Conservation (phyloP, 1,140 invertebrate species). For the Drosophila nigromelanica region DNA sequence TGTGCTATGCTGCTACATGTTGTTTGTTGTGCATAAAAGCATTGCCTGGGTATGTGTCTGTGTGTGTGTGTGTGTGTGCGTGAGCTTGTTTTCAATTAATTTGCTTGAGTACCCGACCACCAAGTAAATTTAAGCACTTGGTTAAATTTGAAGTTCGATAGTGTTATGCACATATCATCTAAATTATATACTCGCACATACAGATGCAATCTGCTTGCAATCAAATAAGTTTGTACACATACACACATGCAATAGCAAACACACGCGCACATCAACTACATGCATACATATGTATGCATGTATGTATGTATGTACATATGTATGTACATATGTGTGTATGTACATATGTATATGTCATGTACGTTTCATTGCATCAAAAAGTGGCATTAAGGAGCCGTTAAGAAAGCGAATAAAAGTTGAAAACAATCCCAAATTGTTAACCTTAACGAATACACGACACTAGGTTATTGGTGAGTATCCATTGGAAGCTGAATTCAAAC, state of each 20-base stretch:
- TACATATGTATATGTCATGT: neutral
- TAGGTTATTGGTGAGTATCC: conserved; percentile 24
- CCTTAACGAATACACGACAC: conserved; percentile 11
- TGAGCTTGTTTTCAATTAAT: conserved; percentile 14
- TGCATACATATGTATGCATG: neutral
- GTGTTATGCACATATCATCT: neutral
- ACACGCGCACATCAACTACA: neutral
- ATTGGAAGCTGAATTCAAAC: neutral
- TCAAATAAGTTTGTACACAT: neutral
- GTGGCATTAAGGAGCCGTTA: neutral
- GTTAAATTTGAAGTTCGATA: conserved; percentile 6
- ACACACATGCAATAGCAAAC: neutral
- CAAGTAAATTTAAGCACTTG: conserved; percentile 1
- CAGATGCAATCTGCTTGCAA: neutral
- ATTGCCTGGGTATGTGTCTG: neutral
- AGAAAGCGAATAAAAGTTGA: neutral
- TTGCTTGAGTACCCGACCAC: conserved; percentile 5
- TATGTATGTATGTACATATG: neutral
- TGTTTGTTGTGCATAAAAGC: conserved; percentile 2
- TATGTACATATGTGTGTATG: neutral
- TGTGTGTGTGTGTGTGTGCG: neutral
- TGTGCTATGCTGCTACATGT: neutral
- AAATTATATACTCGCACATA: neutral
- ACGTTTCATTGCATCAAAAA: conserved; percentile 8
- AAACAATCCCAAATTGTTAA: neutral